Base-by-base conservation (phyloP, 2,888 invertebrate species). In the Apamea epomidion region DNA sequence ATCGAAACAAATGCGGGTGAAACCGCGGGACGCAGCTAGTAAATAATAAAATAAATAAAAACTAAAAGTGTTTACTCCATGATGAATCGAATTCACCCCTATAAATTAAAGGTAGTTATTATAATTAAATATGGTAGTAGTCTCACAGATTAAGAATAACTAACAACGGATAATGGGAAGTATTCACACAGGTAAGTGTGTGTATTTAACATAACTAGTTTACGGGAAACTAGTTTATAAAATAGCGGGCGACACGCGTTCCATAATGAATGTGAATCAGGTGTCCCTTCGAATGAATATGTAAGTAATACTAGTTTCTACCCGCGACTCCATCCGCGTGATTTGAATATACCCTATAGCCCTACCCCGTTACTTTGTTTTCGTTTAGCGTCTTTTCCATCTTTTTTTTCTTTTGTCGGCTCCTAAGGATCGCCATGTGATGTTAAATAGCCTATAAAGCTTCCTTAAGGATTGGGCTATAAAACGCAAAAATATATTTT, bases 201-300 rank as follows among this genome's bases (percentile, higher is more conserved):
- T 74, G 58, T 37, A 68, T 80, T 88, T 87, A 79, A 68, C 80
- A 87, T 85, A 85, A 88, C 85, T 74, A 77, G 87, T 87, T 87
- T 77, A 62, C 45, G 37, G 37, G 25, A 74, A 80, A 89, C 87
- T 74, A 81, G 89, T 87, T 87, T 81, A 74, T 21, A 62, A 87
- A 87, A 79, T 21, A 65, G 68, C 74, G 58, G 32, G 37, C 71
- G 71, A 77, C 76, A 83, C 74, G 76, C 71, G 78, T 76, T 87
- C 48, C 73, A 78, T 78, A 69, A 70, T 69, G 68, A 77, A 60
- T 80, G 25, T 80, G 60, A 48, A 68, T 84, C 60, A 45, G 65
- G 45, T 86, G 64, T 37, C 73, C 32, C 32, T 74, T 67, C 32
- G 37, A 62, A 32, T 58, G 8, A 79, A 68, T 68, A 18, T 16